Evolutionary conservation across 2,888 invertebrate genomes (phyloP).

Genomic region (Corythucha ciliata): DNA sequence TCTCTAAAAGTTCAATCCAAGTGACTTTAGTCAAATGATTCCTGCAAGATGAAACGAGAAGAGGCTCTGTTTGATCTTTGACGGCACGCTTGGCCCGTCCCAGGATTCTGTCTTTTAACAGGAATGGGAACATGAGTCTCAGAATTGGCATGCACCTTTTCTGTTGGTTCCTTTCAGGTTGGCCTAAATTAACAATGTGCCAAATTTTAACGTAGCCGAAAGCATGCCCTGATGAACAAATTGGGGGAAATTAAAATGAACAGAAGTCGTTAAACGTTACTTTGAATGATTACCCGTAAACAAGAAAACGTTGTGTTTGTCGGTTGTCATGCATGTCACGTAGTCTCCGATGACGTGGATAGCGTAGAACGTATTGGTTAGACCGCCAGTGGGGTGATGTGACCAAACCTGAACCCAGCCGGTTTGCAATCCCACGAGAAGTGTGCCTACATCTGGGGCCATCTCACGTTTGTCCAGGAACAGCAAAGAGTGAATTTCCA

Average conservation of each 20-base stretch:
- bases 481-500: conserved; percentile 56
- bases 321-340: conserved; percentile 59
- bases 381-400: conserved; percentile 61
- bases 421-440: conserved; percentile 63
- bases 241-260: not conserved
- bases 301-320: conserved; percentile 59
- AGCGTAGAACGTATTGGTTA: conserved; percentile 41
- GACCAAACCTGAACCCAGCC: conserved; percentile 74
- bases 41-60: conserved; percentile 58
- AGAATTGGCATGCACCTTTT: conserved; percentile 49
- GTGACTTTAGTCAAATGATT: conserved; percentile 62
- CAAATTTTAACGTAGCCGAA: conserved; percentile 72
- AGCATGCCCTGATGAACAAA: too few species aligned
- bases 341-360: conserved; percentile 44
- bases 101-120: conserved; percentile 55
- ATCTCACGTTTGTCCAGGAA: conserved; percentile 55
- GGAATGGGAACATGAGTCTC: conserved; percentile 60
- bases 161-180: conserved; percentile 42
- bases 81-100: conserved; percentile 59
- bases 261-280: not conserved
- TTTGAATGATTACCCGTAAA: conserved; percentile 51
- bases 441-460: conserved; percentile 50
- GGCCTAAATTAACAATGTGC: conserved; percentile 59
- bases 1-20: conserved; percentile 56
- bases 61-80: conserved; percentile 52